Conservation (phyloP, 2,113 vertebrate genomes). For the Orycteropus afer region DNA sequence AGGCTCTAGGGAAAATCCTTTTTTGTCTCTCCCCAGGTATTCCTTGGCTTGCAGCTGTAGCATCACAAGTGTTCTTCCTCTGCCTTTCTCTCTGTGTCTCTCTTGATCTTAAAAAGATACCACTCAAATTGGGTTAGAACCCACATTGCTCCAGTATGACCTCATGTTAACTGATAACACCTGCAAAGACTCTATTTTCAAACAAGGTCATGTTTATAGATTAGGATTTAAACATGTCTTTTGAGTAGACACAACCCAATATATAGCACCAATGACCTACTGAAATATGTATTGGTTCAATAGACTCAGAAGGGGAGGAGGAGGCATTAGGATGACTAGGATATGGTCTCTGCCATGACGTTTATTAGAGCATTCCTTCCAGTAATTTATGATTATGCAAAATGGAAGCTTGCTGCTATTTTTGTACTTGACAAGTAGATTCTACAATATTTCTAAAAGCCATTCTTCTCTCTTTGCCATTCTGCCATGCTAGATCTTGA, state of each 20-base stretch:
- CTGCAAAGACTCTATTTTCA: not conserved
- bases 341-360: rapidly evolving
- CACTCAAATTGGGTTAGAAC: not conserved
- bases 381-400: rapidly evolving
- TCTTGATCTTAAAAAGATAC: not conserved
- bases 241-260: not conserved
- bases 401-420: not conserved
- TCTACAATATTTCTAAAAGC: not conserved
- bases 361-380: not conserved
- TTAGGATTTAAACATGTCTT: not conserved
- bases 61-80: not conserved
- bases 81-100: not conserved
- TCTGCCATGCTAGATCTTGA: not conserved
- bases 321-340: rapidly evolving
- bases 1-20: not conserved
- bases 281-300: not conserved
- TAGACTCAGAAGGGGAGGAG: not conserved
- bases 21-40: not conserved
- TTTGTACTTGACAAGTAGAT: not conserved
- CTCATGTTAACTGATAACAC: not conserved
- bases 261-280: not conserved
- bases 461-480: not conserved
- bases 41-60: not conserved
- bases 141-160: not conserved
- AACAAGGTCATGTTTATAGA: not conserved